Conservation (phyloP, 2,113 vertebrate genomes). For the Nibea coibor region DNA sequence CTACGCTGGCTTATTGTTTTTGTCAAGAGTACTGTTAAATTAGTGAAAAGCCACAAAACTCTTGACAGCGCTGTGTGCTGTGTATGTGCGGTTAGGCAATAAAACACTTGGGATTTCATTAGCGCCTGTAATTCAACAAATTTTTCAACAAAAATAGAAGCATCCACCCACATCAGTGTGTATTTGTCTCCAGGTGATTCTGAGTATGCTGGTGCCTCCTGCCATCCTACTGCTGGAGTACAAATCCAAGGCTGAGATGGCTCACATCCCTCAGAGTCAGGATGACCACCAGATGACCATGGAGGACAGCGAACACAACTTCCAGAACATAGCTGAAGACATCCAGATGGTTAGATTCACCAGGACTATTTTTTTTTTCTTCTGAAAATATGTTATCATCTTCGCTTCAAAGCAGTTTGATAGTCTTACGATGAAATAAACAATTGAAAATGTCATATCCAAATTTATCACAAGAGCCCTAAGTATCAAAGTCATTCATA, state of each 20-base stretch:
- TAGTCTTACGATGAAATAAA: not conserved
- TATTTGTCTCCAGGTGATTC: slow-evolving; percentile 88
- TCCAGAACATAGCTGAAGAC: slow-evolving; percentile 90
- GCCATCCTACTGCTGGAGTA: slow-evolving; percentile 97
- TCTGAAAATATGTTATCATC: not conserved
- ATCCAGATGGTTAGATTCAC: slow-evolving; percentile 89
- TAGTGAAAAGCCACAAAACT: slow-evolving; percentile 1
- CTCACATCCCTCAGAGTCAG: slow-evolving; percentile 97
- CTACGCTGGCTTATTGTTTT: not conserved
- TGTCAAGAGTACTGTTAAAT: not conserved
- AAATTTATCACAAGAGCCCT: not conserved
- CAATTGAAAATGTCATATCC: not conserved
- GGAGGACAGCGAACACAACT: slow-evolving; percentile 99
- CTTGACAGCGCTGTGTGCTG: not conserved
- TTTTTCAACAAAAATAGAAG: slow-evolving; percentile 1
- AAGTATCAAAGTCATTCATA: not conserved
- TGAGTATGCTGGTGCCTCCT: slow-evolving; percentile 97
- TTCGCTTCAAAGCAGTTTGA: not conserved
- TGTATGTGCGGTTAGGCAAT: not conserved
- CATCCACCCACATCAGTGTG: slow-evolving; percentile 58
- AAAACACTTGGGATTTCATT: not conserved
- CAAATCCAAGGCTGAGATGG: slow-evolving; percentile 99
- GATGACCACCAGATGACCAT: slow-evolving; percentile 98
- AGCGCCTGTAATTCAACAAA: not conserved
- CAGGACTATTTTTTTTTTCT: not conserved